A percentile compares a stretch with the other conserved stretches of the same genome.
Evolutionary conservation across 2,113 vertebrate species (phyloP).

Genomic region (Aphelocoma coerulescens): DNA sequence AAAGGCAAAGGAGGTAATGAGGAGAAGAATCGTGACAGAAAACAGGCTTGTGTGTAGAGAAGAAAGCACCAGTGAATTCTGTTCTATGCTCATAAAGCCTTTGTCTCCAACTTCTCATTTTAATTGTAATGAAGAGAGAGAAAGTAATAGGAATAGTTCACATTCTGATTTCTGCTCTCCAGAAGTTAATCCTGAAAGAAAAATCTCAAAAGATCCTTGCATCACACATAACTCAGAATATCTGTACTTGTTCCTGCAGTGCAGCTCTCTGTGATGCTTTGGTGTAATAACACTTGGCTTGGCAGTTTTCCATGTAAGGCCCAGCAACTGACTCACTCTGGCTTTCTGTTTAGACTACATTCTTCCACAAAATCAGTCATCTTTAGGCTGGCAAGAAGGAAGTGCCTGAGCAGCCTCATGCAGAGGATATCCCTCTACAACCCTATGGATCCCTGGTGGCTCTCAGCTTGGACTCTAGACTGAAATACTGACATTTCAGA

Average conservation of each 20-base stretch:
- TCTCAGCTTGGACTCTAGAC: not conserved
- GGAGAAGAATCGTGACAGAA: accelerated
- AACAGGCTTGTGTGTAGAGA: not conserved
- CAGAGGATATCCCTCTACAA: not conserved
- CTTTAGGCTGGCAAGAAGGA: not conserved
- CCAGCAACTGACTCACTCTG: not conserved
- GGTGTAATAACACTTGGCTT: not conserved
- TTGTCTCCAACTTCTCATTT: not conserved
- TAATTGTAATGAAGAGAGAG: not conserved
- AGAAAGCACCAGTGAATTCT: not conserved
- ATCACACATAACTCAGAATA: not conserved
- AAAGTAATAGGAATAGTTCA: not conserved
- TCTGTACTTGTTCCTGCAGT: not conserved
- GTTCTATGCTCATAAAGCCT: not conserved
- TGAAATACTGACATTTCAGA: not conserved
- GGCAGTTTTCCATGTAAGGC: not conserved
- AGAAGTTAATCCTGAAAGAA: not conserved
- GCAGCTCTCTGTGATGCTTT: not conserved
- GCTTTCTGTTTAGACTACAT: not conserved
- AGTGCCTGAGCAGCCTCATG: not conserved
- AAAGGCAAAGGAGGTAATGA: not conserved
- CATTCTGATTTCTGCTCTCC: not conserved
- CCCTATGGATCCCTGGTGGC: not conserved
- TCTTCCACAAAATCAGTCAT: not conserved
- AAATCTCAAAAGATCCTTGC: not conserved